A percentile compares a stretch with the other conserved stretches of the same genome.
These are phyloP conservation scores for Diorhabda elongata DNA, from an alignment of 1,140 invertebrate species.

Conservation along the genomic window DNA sequence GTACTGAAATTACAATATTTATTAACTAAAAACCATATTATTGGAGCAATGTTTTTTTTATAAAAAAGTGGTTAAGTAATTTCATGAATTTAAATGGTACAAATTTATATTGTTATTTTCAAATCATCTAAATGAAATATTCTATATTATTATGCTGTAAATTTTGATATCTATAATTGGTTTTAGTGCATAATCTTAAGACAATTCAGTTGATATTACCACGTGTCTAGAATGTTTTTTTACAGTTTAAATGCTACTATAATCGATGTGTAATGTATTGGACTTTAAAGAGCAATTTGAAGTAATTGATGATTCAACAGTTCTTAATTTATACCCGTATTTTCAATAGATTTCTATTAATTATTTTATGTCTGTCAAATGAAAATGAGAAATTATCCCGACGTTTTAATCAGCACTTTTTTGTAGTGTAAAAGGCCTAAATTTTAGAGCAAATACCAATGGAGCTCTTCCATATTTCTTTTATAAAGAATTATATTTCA, in stretches of 20 bases:
- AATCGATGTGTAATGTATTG: constrained; percentile 31
- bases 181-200: too few species aligned
- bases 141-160: too few species aligned
- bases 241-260: constrained; percentile 25
- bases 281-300: constrained; percentile 27
- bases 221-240: constrained; percentile 29
- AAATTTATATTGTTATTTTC: too few species aligned
- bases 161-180: too few species aligned
- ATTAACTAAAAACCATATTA: too few species aligned
- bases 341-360: constrained; percentile 15
- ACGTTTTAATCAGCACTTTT: constrained; percentile 13
- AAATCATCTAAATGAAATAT: too few species aligned
- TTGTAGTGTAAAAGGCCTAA: neutral
- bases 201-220: neutral
- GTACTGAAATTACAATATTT: too few species aligned
- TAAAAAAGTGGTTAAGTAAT: too few species aligned
- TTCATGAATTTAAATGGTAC: too few species aligned
- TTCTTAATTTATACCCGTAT: constrained; percentile 18
- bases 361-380: constrained; percentile 3
- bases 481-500: constrained; percentile 9
- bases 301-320: constrained; percentile 34
- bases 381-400: constrained; percentile 5
- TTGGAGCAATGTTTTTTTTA: too few species aligned
- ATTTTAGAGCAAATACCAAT: neutral
- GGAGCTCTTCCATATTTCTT: constrained; percentile 6